phyloP scores from a whole-genome alignment of 1,140 invertebrate genomes.

The Bradynema listronoti region DNA sequence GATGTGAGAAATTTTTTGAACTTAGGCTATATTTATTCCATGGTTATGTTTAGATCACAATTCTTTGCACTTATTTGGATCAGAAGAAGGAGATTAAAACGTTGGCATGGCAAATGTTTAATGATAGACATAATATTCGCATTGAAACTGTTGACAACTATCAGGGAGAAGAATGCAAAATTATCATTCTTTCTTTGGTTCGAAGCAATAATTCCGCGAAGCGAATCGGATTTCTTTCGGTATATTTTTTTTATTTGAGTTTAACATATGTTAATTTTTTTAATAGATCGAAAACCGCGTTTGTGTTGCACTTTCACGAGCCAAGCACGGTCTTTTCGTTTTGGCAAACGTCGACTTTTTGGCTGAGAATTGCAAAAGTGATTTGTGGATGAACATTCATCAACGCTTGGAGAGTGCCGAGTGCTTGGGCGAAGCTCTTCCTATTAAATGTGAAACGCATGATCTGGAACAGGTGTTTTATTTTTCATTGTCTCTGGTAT shows the following conservation, averaged over 20 bases:
- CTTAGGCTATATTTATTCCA: no score
- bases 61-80: slow-evolving; percentile 59
- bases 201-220: slow-evolving; percentile 66
- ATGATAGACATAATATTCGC: slow-evolving; percentile 42
- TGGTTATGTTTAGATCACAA: slow-evolving; percentile 57
- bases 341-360: slow-evolving; percentile 69
- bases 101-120: slow-evolving; percentile 26
- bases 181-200: slow-evolving; percentile 75
- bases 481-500: no score
- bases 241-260: slow-evolving; percentile 12
- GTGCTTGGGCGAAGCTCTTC: slow-evolving; percentile 39
- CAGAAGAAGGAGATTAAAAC: slow-evolving; percentile 55
- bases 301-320: slow-evolving; percentile 75
- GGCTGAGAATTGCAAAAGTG: slow-evolving; percentile 49
- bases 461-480: slow-evolving; percentile 34
- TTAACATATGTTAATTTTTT: not conserved
- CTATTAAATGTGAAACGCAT: slow-evolving; percentile 60
- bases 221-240: slow-evolving; percentile 70
- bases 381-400: slow-evolving; percentile 60
- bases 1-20: no score
- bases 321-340: slow-evolving; percentile 68
- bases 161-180: slow-evolving; percentile 77
- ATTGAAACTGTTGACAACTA: slow-evolving; percentile 73
- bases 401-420: slow-evolving; percentile 35
- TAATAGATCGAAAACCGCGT: slow-evolving; percentile 67